phyloP scores from a whole-genome alignment of 2,797 vertebrate genomes.

The Halcyon smyrnensis region DNA sequence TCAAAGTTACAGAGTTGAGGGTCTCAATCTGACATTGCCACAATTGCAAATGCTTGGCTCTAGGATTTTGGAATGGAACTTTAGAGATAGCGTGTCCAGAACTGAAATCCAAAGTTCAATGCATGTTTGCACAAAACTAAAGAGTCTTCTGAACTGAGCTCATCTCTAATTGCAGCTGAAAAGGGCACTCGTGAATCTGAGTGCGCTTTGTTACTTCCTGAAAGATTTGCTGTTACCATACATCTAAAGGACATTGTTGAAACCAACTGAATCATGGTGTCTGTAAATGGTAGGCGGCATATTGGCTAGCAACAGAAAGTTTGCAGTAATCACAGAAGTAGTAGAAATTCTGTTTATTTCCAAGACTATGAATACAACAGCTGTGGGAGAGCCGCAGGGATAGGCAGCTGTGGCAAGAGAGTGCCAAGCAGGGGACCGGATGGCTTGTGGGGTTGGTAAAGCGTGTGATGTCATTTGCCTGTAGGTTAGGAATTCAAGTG shows the following conservation, averaged over 20 bases:
- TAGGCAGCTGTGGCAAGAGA: conserved; percentile 3
- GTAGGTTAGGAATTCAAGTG: not conserved
- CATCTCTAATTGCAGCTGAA: not conserved
- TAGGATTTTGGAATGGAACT: not conserved
- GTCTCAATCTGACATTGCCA: not conserved
- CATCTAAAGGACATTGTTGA: not conserved
- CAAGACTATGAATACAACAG: conserved; percentile 1
- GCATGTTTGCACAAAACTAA: not conserved
- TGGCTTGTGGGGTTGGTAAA: not conserved
- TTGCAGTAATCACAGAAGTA: not conserved
- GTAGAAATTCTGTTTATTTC: not conserved
- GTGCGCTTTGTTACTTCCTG: not conserved
- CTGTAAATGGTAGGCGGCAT: conserved; percentile 12
- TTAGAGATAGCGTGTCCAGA: not conserved
- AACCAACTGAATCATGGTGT: not conserved
- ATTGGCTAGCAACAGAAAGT: not conserved
- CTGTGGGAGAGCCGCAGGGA: not conserved
- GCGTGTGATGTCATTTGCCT: not conserved
- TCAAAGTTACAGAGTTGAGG: not conserved
- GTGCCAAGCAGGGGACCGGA: not conserved
- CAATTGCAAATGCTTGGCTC: not conserved
- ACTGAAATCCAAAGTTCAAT: not conserved
- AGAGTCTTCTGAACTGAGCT: not conserved
- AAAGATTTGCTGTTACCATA: not conserved
- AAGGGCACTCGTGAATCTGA: not conserved